Base-by-base conservation (phyloP, 2,888 invertebrate genomes). In the Lasioglossum calceatum region DNA sequence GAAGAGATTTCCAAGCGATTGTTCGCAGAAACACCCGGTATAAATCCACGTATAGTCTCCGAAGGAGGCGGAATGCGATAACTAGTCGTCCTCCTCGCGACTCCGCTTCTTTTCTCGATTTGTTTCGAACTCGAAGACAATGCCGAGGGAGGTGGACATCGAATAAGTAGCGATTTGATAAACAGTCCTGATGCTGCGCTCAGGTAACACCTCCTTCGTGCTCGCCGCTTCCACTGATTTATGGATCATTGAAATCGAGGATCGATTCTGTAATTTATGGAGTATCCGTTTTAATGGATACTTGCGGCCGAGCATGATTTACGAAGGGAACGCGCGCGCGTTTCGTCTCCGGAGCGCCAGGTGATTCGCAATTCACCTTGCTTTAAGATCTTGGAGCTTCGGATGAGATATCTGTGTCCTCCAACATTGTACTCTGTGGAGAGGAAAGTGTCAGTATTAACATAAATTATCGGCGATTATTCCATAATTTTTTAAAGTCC, bases 1-100 rank as follows among this genome's bases (percentile, higher is more conserved):
- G 8, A 54, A 10, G 5, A 1, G 27, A 27, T 64, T 64, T 2
- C 32, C 7, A 32, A 16, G 32, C 16, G 23, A n/a, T 16, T 16
- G 32, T 32, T 16, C 5, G 64, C 7, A 32, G 27, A 32, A 64
- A 64, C 64, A 64, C 27, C 64, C 64, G 27, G 61, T 79, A 82
- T 72, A 81, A 54, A 39, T 16, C 72, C 86, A 74, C 61, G 36
- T 85, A 89, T 58, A 79, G 88, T 47, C 67, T 67, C 32, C 36
- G 23, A 8, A 23, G n/a, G 75, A 82, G 76, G 44, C 44, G 82
- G 77, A 86, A 90, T 88, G 88, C 82, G 74, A 89, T 85, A 90
- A 90, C 84, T 86, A 80, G 77, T 87, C 64, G 80, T 77, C 50
- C 79, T 50, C 70, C 61, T 80, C 61, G 72, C 64, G 70, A 75